Percentiles rank a stretch among this genome's conserved stretches.
phyloP scores from a whole-genome alignment of 2,888 invertebrate genomes.

The Drosophila helvetica region DNA sequence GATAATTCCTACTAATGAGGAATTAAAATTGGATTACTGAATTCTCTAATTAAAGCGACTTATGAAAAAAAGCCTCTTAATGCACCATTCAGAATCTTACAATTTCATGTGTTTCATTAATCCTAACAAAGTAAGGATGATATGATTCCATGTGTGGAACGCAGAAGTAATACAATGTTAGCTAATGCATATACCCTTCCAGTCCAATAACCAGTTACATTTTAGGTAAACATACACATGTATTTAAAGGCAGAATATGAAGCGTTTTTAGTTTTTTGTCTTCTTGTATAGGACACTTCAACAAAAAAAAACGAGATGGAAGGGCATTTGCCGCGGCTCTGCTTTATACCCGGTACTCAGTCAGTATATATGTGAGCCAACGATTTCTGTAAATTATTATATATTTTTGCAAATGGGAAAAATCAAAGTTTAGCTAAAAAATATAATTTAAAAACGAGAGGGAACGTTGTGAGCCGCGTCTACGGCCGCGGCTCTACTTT shows the following conservation, averaged over 20 bases:
- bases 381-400: too few relatives aligned
- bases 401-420: too few relatives aligned
- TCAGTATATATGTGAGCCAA: too few relatives aligned
- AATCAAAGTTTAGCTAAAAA: too few relatives aligned
- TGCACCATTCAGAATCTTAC: not conserved
- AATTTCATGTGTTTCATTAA: not conserved
- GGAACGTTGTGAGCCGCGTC: too few relatives aligned
- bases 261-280: not conserved
- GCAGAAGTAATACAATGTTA: not conserved
- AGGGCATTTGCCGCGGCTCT: too few relatives aligned
- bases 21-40: constrained; percentile 67
- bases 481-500: too few relatives aligned
- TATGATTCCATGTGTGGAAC: not conserved
- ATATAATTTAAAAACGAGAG: too few relatives aligned
- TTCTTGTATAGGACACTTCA: too few relatives aligned
- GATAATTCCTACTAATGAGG: constrained; percentile 71
- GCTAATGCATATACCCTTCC: not conserved
- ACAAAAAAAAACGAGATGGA: too few relatives aligned
- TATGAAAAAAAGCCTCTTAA: not conserved
- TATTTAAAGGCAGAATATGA: not conserved
- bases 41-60: constrained; percentile 12
- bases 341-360: too few relatives aligned
- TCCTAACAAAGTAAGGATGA: not conserved
- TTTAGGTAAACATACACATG: not conserved
- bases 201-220: not conserved